Percentiles rank a stretch among this genome's conserved stretches.
Conservation (phyloP, 53 echinoderm and acorn worm species). For the Temnopleurus reevesii region DNA sequence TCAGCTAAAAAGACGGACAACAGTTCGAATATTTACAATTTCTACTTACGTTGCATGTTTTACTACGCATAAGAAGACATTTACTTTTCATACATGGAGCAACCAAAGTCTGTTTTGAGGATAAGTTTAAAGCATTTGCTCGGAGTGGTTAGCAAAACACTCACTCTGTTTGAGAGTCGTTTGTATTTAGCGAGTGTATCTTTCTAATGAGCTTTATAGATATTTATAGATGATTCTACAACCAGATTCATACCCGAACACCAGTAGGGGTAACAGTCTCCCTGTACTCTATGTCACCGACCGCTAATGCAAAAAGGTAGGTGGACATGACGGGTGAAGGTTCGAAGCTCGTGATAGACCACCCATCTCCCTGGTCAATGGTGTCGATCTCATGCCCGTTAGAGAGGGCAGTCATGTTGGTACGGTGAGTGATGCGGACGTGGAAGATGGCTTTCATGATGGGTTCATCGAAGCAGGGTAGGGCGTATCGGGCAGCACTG, state of each 20-base stretch:
- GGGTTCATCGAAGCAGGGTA: constrained; percentile 98
- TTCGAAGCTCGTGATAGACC: constrained; percentile 63
- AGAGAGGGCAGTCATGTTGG: constrained; percentile 75
- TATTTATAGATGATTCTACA: too few relatives aligned
- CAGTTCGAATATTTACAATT: too few relatives aligned
- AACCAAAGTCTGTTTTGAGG: too few relatives aligned
- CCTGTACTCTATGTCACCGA: constrained; percentile 74
- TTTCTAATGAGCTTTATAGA: too few relatives aligned
- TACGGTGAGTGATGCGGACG: constrained; percentile 68
- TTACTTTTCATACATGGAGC: too few relatives aligned
- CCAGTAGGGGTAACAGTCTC: constrained; percentile 59
- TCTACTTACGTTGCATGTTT: too few relatives aligned
- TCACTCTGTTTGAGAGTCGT: too few relatives aligned
- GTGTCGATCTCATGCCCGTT: constrained; percentile 62
- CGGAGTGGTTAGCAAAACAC: too few relatives aligned
- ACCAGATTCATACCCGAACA: constrained; percentile 60
- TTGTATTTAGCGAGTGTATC: too few relatives aligned
- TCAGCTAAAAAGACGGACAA: too few relatives aligned
- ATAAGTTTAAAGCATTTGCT: too few relatives aligned
- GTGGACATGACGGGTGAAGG: constrained; percentile 81
- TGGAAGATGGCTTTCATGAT: constrained; percentile 80
- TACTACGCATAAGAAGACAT: too few relatives aligned
- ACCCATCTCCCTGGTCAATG: constrained; percentile 18
- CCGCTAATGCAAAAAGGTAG: constrained; percentile 89
- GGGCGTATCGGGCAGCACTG: constrained; percentile 74